Evolutionary conservation across 1,140 invertebrate species (phyloP).

Genomic region (Drosophila ohnishii): DNA sequence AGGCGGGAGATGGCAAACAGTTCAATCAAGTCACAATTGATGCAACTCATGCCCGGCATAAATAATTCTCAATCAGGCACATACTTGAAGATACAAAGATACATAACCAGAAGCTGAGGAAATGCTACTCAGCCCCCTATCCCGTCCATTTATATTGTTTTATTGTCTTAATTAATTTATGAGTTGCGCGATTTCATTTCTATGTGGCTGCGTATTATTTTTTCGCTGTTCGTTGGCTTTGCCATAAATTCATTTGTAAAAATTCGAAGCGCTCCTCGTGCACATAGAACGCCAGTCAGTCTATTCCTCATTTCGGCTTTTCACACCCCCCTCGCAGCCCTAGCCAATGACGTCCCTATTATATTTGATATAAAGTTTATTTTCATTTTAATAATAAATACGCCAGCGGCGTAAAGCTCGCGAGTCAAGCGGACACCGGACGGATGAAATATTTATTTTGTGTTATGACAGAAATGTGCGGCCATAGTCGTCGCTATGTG

Average conservation of each 20-base stretch:
- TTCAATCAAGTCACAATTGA: conserved; percentile 38
- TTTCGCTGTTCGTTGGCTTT: conserved; percentile 25
- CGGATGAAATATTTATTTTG: conserved; percentile 67
- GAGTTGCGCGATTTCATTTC: conserved; percentile 66
- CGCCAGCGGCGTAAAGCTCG: conserved; percentile 12
- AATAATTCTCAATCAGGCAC: conserved; percentile 25
- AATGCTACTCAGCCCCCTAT: conserved; percentile 1
- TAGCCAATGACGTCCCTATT: conserved; percentile 1
- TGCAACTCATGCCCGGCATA: conserved; percentile 22
- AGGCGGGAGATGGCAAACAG: neutral
- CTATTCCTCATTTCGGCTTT: conserved; percentile 69
- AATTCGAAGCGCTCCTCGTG: conserved; percentile 56
- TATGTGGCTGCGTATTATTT: conserved; percentile 25
- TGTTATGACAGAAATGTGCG: conserved; percentile 79
- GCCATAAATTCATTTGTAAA: conserved; percentile 78
- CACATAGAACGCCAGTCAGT: conserved; percentile 21
- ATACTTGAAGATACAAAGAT: conserved; percentile 5
- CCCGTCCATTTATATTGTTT: conserved; percentile 59
- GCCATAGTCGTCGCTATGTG: conserved; percentile 25
- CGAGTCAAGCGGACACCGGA: neutral
- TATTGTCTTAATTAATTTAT: conserved; percentile 72
- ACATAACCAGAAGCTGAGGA: conserved; percentile 2
- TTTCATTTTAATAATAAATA: conserved; percentile 72
- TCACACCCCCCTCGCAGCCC: neutral
- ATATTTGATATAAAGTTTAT: conserved; percentile 69